Conservation (phyloP, 2,113 vertebrate species). For the Austrofundulus limnaeus region DNA sequence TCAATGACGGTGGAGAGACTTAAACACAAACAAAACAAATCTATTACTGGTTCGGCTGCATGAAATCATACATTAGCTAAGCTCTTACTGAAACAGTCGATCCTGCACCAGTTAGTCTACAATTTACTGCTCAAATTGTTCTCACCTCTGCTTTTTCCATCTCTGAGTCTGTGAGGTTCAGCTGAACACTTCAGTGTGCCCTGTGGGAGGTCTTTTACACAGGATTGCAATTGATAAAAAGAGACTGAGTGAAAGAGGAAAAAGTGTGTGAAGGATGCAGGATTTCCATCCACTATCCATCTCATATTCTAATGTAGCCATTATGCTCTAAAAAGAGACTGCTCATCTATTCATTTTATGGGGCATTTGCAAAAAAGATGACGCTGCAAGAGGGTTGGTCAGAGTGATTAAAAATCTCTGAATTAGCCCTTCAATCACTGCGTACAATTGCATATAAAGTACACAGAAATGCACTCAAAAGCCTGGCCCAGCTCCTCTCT, state of each 20-base stretch:
- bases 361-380: conserved; percentile 65
- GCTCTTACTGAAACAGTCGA: conserved; percentile 36
- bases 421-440: conserved; percentile 66
- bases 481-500: conserved; percentile 26
- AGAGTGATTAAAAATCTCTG: conserved; percentile 67
- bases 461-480: conserved; percentile 70
- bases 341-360: conserved; percentile 72
- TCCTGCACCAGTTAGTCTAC: conserved; percentile 16
- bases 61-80: conserved; percentile 53
- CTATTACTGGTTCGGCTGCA: conserved; percentile 38
- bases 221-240: conserved; percentile 45
- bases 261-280: conserved; percentile 54
- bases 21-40: conserved; percentile 57
- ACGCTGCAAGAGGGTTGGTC: conserved; percentile 57
- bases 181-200: conserved; percentile 57
- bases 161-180: conserved; percentile 47
- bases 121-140: conserved; percentile 46
- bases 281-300: conserved; percentile 63
- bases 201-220: conserved; percentile 48
- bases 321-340: conserved; percentile 69
- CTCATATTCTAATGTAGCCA: conserved; percentile 72
- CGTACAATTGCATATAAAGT: conserved; percentile 53
- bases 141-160: conserved; percentile 44
- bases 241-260: conserved; percentile 43
- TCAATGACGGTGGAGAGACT: conserved; percentile 51